Base-by-base conservation (phyloP, 2,888 invertebrate species). In the Nebria salina region DNA sequence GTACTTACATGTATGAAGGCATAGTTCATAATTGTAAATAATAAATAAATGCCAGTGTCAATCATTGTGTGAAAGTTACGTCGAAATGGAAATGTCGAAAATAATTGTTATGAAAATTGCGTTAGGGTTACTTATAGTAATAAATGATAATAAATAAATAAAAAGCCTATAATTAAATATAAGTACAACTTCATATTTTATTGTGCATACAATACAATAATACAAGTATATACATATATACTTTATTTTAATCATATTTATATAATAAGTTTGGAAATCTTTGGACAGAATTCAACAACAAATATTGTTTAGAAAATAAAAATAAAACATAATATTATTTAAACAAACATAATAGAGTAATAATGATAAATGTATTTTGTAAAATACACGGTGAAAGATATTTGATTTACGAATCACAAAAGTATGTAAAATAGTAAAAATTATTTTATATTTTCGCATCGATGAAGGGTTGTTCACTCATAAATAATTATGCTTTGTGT, bases 191-290 rank as follows among this genome's bases (percentile, higher is more conserved):
- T 88, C 89, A 89, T 88, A 88, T 88, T 89, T 89, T 89, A 89
- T 89, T 89, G 89, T 89, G 89, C 89, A 89, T 89, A 89, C 89
- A 83, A 81, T 83, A 83, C 82, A 88, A 88, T 88, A 88, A 89
- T 89, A 89, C 89, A 89, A 88, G 89, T 89, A 89, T 89, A 88
- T 89, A 89, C 89, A 89, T 89, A 89, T 88, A 89, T 89, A 89
- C 88, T 88, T 88, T 86, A 84, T 85, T 85, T 88, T 88, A 88
- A 88, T 88, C 88, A 88, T 88, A 80, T 80, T 83, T 82, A 82
- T 82, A 77, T 81, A 82, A 83, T 83, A 88, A 87, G 86, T 85
- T 87, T 88, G 88, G 88, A 89, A 89, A 89, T 87, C 86, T 88
- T 87, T 89, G 89, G 89, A 89, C 89, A 89, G 88, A 89, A 89